These are phyloP conservation scores for Discoglossus pictus DNA, from an alignment of 2,797 vertebrate species.

Conservation along the genomic window DNA sequence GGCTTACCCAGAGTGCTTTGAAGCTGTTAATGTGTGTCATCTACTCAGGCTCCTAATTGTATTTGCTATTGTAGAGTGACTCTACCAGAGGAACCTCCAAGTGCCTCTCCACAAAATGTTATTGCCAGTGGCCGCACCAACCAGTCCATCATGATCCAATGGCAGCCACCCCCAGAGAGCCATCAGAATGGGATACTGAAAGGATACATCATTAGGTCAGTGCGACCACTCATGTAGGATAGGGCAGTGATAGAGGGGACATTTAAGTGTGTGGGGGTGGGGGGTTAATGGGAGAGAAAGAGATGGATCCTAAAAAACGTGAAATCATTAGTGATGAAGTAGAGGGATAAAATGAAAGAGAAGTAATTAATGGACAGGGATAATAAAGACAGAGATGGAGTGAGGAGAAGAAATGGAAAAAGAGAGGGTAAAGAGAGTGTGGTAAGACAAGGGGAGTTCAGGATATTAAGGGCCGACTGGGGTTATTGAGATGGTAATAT, in stretches of 20 bases:
- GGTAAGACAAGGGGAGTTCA: too few species aligned
- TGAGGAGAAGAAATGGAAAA: too few species aligned
- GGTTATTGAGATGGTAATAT: too few species aligned
- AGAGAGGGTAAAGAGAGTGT: too few species aligned
- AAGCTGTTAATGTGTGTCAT: background rate
- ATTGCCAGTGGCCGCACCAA: constrained; percentile 94
- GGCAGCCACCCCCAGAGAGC: constrained; percentile 92
- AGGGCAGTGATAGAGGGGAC: background rate
- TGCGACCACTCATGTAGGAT: background rate
- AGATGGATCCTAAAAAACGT: background rate
- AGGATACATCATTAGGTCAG: constrained; percentile 89
- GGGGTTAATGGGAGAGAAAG: constrained; percentile 2
- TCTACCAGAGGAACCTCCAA: constrained; percentile 93
- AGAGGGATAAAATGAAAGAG: background rate
- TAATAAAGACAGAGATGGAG: background rate
- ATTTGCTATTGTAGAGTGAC: constrained; percentile 72
- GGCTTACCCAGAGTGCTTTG: background rate
- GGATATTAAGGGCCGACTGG: too few species aligned
- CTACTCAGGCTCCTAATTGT: background rate
- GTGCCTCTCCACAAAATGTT: constrained; percentile 89
- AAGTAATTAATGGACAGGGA: background rate
- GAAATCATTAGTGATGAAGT: background rate
- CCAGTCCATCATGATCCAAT: constrained; percentile 98
- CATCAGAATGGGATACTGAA: constrained; percentile 92
- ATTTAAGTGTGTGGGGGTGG: background rate